Evolutionary conservation across 2,888 invertebrate genomes (phyloP), one percentile per base, ranked within the genome.

Genomic region (Sphecodes monilicornis): DNA sequence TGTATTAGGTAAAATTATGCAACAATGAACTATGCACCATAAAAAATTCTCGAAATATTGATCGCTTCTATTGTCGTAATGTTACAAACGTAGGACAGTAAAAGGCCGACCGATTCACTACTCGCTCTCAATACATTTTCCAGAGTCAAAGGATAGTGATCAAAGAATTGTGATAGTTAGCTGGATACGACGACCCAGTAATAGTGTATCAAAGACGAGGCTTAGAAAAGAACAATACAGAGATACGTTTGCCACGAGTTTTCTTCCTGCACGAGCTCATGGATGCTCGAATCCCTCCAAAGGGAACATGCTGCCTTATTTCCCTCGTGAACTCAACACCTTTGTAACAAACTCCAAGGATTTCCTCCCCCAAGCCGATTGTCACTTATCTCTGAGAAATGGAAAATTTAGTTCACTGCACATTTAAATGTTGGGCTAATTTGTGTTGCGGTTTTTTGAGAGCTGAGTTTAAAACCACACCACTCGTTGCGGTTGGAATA

Each of bases 191-290:
- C 50, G 71, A 70, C 29, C 50, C 60, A 36, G 85, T 85, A 86
- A 88, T 88, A 80, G 73, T 84, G 82, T 81, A 88, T 83, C 85
- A 75, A 78, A 64, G 70, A 80, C 71, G 29, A 68, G n/a, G 26
- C 66, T 36, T 36, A 22, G 50, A 72, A 75, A 79, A 71, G 81
- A 74, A 78, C 80, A 60, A 71, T 26, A 77, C 46, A 60, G 43
- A 18, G 29, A n/a, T 50, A 54, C 13, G 46, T 66, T 72, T 46
- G 39, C 29, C 22, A 41, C n/a, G 72, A 78, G 29, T 66, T 50
- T n/a, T 70, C 39, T 36, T 69, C 29, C 11, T 18, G 18, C 66
- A 22, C 72, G 50, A 46, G 32, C 75, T 54, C 29, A n/a, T 76
- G 18, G 75, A 77, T 71, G 50, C 50, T 73, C 78, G 78, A 82